Conservation (phyloP, 2,888 invertebrate species). For the Taphrorychus bicolor region DNA sequence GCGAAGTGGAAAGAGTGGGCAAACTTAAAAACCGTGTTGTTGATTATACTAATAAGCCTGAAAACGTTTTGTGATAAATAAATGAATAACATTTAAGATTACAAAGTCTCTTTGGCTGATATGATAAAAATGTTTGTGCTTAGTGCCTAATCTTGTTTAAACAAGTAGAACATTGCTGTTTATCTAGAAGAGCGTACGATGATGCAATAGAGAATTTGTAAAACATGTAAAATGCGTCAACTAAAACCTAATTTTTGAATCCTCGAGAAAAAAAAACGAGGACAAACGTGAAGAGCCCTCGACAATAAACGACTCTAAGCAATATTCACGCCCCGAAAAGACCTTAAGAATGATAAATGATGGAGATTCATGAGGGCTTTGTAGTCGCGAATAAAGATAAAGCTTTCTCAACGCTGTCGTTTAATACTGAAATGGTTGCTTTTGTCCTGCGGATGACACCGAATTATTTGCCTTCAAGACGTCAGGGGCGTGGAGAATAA, state of each 20-base stretch:
- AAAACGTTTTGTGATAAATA: background rate
- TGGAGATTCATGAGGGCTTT: slow-evolving; percentile 8
- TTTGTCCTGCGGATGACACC: background rate
- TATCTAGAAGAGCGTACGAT: too few species aligned
- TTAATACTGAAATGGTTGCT: slow-evolving; percentile 1
- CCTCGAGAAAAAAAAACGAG: background rate
- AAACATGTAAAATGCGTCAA: background rate
- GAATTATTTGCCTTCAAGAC: background rate
- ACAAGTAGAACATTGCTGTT: too few species aligned
- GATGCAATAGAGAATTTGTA: too few species aligned
- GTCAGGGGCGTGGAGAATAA: background rate
- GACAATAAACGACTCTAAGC: background rate
- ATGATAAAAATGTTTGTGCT: too few species aligned
- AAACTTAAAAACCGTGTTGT: slow-evolving; percentile 63
- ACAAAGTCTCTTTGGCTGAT: too few species aligned
- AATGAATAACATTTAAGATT: too few species aligned
- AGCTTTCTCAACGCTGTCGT: slow-evolving; percentile 5
- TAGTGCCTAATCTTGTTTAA: too few species aligned
- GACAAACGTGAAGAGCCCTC: background rate
- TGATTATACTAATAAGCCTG: background rate
- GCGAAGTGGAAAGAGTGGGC: slow-evolving; percentile 72
- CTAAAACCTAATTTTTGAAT: background rate
- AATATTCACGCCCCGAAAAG: background rate
- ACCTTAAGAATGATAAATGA: slow-evolving; percentile 20
- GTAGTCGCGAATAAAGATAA: slow-evolving; percentile 4